Conservation (phyloP, 2,888 invertebrate species). For the Agrochola circellaris region DNA sequence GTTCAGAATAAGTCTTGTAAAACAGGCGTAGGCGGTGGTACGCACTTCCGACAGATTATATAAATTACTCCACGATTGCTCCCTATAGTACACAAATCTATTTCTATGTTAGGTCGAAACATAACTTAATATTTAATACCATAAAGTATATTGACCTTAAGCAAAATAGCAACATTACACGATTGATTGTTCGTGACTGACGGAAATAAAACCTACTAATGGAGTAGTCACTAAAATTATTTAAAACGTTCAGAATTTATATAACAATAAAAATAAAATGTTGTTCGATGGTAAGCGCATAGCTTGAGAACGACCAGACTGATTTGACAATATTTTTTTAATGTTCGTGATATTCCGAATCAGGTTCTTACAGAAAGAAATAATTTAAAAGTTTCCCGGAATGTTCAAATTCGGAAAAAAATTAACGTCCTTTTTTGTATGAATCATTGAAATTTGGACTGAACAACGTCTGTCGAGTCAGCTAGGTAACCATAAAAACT, state of each 20-base stretch:
- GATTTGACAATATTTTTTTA: too few species aligned
- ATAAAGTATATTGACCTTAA: slow-evolving; percentile 3
- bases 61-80: slow-evolving; percentile 15
- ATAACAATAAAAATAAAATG: too few species aligned
- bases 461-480: background rate
- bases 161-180: slow-evolving; percentile 5
- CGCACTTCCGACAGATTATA: background rate
- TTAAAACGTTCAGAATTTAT: background rate
- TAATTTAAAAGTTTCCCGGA: too few species aligned
- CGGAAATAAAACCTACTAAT: slow-evolving; percentile 11
- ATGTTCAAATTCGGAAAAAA: background rate
- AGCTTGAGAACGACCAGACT: background rate
- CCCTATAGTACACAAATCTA: background rate
- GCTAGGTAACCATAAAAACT: slow-evolving; percentile 1
- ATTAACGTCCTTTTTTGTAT: background rate
- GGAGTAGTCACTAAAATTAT: slow-evolving; percentile 3
- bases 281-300: background rate
- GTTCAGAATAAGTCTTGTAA: background rate
- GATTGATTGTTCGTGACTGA: background rate
- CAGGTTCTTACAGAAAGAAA: background rate
- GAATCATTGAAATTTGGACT: too few species aligned
- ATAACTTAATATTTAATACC: background rate
- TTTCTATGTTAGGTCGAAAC: background rate
- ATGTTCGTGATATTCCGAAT: background rate
- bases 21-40: background rate